Conservation (phyloP, 2,888 invertebrate genomes). For the Tachina fera region DNA sequence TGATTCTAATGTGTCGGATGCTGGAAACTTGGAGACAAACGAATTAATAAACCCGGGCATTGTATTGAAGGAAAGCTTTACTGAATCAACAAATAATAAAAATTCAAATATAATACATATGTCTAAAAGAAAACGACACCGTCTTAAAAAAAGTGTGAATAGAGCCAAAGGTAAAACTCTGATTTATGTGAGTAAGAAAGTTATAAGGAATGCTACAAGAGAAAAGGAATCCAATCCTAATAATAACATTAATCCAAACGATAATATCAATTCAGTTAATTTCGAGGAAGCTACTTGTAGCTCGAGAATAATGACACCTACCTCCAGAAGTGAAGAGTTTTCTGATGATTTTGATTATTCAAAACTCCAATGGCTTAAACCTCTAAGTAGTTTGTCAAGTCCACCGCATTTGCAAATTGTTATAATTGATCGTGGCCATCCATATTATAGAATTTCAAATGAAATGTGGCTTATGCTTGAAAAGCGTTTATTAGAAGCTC, state of each 20-base stretch:
- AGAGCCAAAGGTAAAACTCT: too few species aligned
- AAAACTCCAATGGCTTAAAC: constrained; percentile 53
- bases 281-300: neutral
- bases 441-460: constrained; percentile 32
- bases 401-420: constrained; percentile 54
- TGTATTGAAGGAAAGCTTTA: neutral
- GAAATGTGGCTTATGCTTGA: constrained; percentile 56
- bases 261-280: neutral
- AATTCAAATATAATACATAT: neutral
- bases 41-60: neutral
- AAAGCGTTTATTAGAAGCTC: constrained; percentile 50
- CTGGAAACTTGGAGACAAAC: neutral
- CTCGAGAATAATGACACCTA: neutral
- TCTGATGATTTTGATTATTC: constrained; percentile 15
- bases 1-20: neutral
- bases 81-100: neutral
- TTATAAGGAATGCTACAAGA: neutral
- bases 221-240: neutral
- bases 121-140: neutral
- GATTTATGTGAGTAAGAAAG: neutral
- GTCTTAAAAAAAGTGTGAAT: neutral
- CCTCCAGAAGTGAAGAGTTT: neutral
- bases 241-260: neutral
- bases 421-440: constrained; percentile 48
- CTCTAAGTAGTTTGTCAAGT: constrained; percentile 29